Conservation (phyloP, 2,113 vertebrate genomes). For the Grammomys dolichurus region DNA sequence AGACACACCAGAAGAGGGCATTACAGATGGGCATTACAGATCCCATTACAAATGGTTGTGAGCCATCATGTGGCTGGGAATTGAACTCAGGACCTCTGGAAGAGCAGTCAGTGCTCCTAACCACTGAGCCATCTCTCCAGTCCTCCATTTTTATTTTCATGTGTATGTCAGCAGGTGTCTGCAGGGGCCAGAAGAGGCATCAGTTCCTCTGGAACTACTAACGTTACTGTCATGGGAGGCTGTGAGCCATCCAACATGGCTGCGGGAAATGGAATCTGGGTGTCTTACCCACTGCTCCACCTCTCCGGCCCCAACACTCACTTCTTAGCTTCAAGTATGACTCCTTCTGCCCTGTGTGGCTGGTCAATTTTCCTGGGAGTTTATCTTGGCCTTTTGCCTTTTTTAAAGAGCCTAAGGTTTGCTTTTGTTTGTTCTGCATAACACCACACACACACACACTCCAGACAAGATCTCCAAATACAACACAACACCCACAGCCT, state of each 20-base stretch:
- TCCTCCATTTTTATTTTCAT: not conserved
- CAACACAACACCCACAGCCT: not conserved
- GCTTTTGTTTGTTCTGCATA: not conserved
- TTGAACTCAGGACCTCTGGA: no score
- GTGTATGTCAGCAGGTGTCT: not conserved
- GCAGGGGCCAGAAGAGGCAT: not conserved
- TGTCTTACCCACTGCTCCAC: not conserved
- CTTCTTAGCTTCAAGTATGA: not conserved
- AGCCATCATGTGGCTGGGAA: no score
- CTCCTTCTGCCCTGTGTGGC: not conserved
- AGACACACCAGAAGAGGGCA: no score
- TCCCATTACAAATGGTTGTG: no score
- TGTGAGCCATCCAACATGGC: not conserved
- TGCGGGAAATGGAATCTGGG: not conserved
- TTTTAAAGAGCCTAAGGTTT: not conserved
- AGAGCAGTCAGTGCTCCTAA: no score
- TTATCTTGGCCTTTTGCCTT: not conserved
- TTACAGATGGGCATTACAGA: no score
- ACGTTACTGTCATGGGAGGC: not conserved
- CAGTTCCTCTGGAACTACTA: not conserved
- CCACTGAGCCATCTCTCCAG: no score
- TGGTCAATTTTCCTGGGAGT: not conserved
- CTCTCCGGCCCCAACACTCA: not conserved
- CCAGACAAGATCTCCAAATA: not conserved
- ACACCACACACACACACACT: not conserved